A percentile compares a stretch with the other conserved stretches of the same genome.
These are phyloP conservation scores for Troides aeacus DNA, from an alignment of 2,888 invertebrate genomes.

Conservation along the genomic window DNA sequence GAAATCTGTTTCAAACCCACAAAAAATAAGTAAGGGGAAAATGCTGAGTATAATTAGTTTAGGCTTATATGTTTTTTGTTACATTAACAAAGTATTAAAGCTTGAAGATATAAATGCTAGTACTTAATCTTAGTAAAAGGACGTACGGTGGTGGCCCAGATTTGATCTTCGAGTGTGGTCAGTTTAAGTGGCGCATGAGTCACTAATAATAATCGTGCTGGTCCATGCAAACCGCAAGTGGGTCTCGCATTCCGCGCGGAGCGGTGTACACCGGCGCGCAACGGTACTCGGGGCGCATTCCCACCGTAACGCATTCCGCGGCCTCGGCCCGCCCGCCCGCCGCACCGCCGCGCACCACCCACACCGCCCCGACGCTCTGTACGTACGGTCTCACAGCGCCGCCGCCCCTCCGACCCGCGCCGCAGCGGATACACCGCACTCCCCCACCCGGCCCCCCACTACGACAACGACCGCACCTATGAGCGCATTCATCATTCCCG, in stretches of 20 bases:
- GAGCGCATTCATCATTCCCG: conserved; percentile 46
- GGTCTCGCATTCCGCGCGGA: conserved; percentile 72
- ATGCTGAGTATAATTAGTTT: too few relatives aligned
- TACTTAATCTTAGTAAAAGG: conserved; percentile 17
- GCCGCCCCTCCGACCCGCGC: conserved; percentile 42
- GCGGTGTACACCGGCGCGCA: conserved; percentile 60
- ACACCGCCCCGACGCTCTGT: conserved; percentile 13
- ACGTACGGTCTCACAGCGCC: conserved; percentile 35
- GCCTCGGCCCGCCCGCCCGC: conserved; percentile 36
- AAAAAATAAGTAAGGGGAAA: too few relatives aligned
- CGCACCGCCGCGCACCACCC: conserved; percentile 44
- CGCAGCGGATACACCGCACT: conserved; percentile 35
- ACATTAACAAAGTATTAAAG: not conserved
- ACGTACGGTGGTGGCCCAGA: conserved; percentile 11
- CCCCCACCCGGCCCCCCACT: conserved; percentile 35
- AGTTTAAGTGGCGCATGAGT: conserved; percentile 63
- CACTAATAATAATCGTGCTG: conserved; percentile 57
- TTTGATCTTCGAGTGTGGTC: conserved; percentile 33
- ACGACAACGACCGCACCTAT: conserved; percentile 44
- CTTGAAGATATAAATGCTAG: not conserved
- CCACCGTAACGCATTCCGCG: conserved; percentile 73
- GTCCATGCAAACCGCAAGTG: conserved; percentile 64
- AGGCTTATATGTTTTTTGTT: not conserved
- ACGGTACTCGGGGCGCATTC: conserved; percentile 78
- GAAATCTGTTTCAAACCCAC: too few relatives aligned